Evolutionary conservation across 1,140 invertebrate species (phyloP).

Genomic region (Sinella curviseta): DNA sequence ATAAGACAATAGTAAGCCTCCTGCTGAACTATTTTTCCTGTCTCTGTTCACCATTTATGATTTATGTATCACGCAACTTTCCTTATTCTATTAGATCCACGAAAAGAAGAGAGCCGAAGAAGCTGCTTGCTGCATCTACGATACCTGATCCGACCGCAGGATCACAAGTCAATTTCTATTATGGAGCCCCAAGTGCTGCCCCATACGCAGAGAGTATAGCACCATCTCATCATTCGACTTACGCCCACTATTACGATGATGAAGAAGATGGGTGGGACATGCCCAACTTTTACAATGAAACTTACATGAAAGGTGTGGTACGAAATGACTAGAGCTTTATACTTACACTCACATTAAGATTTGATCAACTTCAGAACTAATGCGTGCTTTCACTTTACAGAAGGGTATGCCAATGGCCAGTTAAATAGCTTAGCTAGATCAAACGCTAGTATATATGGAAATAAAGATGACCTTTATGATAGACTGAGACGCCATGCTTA

Average conservation of each 20-base stretch:
- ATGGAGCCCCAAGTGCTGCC: constrained; percentile 73
- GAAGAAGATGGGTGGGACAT: constrained; percentile 96
- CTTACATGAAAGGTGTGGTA: constrained; percentile 86
- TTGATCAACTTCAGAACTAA: not conserved
- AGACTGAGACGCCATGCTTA: constrained; percentile 92
- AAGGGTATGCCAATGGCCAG: constrained; percentile 74
- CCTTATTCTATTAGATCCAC: constrained; percentile 63
- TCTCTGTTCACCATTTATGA: not conserved
- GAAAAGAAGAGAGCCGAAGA: constrained; percentile 81
- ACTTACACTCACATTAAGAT: constrained; percentile 36
- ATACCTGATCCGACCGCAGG: constrained; percentile 57
- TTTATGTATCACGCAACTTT: not conserved
- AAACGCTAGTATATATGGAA: constrained; percentile 90
- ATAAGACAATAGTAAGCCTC: too few species aligned
- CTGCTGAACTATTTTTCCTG: too few species aligned
- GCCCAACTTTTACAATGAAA: constrained; percentile 96
- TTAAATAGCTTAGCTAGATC: constrained; percentile 88
- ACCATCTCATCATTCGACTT: constrained; percentile 85
- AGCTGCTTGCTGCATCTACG: constrained; percentile 76
- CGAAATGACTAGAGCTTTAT: too few species aligned
- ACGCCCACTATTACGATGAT: constrained; percentile 92
- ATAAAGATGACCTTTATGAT: constrained; percentile 93
- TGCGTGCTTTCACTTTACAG: constrained; percentile 55
- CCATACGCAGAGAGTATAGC: constrained; percentile 93
- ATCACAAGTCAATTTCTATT: constrained; percentile 94